Evolutionary conservation across 2,113 vertebrate genomes (phyloP).

Genomic region (Actenoides lindsayi): DNA sequence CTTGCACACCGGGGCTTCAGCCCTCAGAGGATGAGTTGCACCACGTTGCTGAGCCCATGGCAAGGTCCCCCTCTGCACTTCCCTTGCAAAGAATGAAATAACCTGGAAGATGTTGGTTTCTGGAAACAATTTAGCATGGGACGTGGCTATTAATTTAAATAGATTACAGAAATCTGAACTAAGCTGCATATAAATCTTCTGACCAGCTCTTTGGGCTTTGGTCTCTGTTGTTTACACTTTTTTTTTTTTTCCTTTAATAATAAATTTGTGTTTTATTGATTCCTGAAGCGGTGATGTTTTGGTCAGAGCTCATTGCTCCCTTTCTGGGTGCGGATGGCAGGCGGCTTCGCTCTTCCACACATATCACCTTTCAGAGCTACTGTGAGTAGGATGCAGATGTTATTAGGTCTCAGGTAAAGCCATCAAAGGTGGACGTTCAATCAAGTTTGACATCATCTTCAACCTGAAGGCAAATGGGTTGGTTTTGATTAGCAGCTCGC

Average conservation of each 20-base stretch:
- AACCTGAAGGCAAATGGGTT: conserved; percentile 64
- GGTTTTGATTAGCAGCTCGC: conserved; percentile 78
- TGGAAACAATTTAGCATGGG: conserved; percentile 69
- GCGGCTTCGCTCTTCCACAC: conserved; percentile 4
- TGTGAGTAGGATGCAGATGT: conserved; percentile 66
- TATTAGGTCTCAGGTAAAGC: conserved; percentile 62
- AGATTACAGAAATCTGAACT: conserved; percentile 74
- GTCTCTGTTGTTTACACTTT: conserved; percentile 55
- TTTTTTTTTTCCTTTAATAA: not conserved
- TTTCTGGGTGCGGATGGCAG: not conserved
- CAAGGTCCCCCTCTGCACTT: not conserved
- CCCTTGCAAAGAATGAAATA: conserved; percentile 7
- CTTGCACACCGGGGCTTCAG: not conserved
- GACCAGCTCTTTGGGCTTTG: conserved; percentile 47
- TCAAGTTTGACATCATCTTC: conserved; percentile 73
- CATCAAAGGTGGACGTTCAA: conserved; percentile 61
- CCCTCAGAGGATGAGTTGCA: not conserved
- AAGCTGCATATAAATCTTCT: conserved; percentile 70
- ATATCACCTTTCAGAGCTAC: conserved; percentile 72
- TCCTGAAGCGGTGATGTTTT: conserved; percentile 36
- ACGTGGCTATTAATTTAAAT: conserved; percentile 70
- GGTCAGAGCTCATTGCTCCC: not conserved
- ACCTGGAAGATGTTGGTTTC: conserved; percentile 51
- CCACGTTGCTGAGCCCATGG: not conserved
- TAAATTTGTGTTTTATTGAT: conserved; percentile 47